Evolutionary conservation across 2,888 invertebrate species (phyloP).

Genomic region (Mesorhabditis spiculigera): DNA sequence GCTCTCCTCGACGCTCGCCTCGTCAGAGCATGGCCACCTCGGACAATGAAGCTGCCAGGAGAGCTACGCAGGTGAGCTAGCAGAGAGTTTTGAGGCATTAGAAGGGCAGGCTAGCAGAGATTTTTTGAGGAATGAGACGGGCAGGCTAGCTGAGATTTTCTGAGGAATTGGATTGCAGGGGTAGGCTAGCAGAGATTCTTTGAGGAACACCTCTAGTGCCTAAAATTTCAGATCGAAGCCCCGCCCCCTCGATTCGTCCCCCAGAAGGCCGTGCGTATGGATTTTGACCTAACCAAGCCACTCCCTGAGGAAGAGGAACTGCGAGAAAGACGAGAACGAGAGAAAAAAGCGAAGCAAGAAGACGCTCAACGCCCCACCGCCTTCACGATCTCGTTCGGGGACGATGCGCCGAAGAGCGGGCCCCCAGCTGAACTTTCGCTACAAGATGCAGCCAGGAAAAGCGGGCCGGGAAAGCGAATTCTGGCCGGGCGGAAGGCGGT

Average conservation of each 20-base stretch:
- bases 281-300: conserved; percentile 19
- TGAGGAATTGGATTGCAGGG: too few species aligned
- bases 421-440: conserved; percentile 21
- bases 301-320: conserved; percentile 18
- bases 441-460: conserved; percentile 34
- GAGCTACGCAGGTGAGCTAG: neutral
- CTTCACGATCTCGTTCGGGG: conserved; percentile 30
- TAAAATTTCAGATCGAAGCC: too few species aligned
- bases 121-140: too few species aligned
- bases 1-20: neutral
- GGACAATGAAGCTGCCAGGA: conserved; percentile 16
- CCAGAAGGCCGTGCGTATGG: conserved; percentile 16
- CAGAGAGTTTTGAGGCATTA: too few species aligned
- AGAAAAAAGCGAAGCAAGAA: conserved; percentile 8
- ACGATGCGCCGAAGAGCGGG: conserved; percentile 14
- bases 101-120: too few species aligned
- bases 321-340: too few species aligned
- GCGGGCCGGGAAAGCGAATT: conserved; percentile 22
- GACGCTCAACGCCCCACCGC: conserved; percentile 25
- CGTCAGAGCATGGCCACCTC: conserved; percentile 9
- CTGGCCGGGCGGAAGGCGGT: neutral
- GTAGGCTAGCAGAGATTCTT: too few species aligned
- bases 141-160: too few species aligned
- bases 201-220: too few species aligned
- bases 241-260: conserved; percentile 11